phyloP scores from a whole-genome alignment of 64 coral and sea anemone genomes.

The Actinia equina region DNA sequence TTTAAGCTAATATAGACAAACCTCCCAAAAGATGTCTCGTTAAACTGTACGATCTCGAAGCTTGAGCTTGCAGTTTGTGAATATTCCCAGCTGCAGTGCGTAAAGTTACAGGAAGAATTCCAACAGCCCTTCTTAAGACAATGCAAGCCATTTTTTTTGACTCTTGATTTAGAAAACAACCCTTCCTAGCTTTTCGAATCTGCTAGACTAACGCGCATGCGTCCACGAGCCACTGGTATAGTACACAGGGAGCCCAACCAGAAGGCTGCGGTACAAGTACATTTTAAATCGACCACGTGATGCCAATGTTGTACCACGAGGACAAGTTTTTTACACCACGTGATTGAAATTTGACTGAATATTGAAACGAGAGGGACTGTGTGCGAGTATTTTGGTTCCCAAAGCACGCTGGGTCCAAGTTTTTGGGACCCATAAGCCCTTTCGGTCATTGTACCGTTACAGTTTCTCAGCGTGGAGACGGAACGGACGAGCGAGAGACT shows the following conservation, averaged over 20 bases:
- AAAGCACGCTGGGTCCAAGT: too few relatives aligned
- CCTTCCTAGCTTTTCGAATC: not conserved
- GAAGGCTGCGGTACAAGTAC: too few relatives aligned
- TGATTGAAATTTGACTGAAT: too few relatives aligned
- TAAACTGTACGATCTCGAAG: slow-evolving; percentile 38
- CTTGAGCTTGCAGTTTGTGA: not conserved
- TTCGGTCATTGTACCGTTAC: too few relatives aligned
- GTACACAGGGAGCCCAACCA: not conserved
- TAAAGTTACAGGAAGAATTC: not conserved
- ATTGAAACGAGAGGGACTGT: too few relatives aligned
- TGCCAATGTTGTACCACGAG: too few relatives aligned
- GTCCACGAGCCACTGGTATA: not conserved
- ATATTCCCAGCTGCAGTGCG: not conserved
- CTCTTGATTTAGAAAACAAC: not conserved
- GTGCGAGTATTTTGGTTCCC: too few relatives aligned
- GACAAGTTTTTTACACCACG: too few relatives aligned
- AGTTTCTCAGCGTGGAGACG: too few relatives aligned
- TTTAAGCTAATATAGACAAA: not conserved
- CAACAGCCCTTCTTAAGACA: not conserved
- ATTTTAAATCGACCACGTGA: too few relatives aligned
- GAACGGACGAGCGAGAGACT: too few relatives aligned
- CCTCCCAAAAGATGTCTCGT: slow-evolving; percentile 55
- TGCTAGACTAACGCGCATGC: not conserved
- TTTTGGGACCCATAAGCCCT: too few relatives aligned
- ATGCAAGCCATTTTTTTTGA: slow-evolving; percentile 6